A percentile compares a stretch with the other conserved stretches of the same genome.
phyloP scores from a whole-genome alignment of 2,113 vertebrate genomes.

The Oryzias celebensis region DNA sequence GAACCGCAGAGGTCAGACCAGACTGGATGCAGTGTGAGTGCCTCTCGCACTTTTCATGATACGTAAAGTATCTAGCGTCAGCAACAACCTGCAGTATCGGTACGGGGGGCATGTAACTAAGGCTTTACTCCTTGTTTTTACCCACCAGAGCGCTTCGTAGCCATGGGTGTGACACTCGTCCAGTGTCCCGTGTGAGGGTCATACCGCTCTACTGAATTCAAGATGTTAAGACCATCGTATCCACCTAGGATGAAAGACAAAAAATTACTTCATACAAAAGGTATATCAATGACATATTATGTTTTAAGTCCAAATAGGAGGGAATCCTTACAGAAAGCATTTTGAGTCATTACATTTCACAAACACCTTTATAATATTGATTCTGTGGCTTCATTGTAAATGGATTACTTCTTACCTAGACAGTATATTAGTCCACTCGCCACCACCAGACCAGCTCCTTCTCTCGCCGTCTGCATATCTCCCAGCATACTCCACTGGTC shows the following conservation, averaged over 20 bases:
- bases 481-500: slow-evolving; percentile 99
- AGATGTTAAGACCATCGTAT: slow-evolving; percentile 95
- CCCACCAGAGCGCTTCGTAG: slow-evolving; percentile 92
- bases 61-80: no score
- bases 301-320: no score
- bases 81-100: no score
- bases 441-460: slow-evolving; percentile 94
- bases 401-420: slow-evolving; percentile 77
- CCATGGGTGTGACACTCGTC: slow-evolving; percentile 97
- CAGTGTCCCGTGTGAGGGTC: slow-evolving; percentile 98
- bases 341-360: no score
- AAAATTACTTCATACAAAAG: neutral
- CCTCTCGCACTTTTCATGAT: no score
- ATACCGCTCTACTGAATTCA: slow-evolving; percentile 96
- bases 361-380: no score
- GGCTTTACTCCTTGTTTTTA: neutral
- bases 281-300: no score
- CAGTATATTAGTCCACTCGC: slow-evolving; percentile 97
- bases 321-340: no score
- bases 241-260: slow-evolving; percentile 79
- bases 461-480: slow-evolving; percentile 98
- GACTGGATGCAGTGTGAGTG: no score
- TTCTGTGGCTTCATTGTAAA: neutral
- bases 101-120: no score
- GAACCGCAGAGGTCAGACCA: no score